Evolutionary conservation across 1,140 invertebrate species (phyloP), one percentile per base, ranked within the genome.

Genomic region (Andrena cerasifolii): DNA sequence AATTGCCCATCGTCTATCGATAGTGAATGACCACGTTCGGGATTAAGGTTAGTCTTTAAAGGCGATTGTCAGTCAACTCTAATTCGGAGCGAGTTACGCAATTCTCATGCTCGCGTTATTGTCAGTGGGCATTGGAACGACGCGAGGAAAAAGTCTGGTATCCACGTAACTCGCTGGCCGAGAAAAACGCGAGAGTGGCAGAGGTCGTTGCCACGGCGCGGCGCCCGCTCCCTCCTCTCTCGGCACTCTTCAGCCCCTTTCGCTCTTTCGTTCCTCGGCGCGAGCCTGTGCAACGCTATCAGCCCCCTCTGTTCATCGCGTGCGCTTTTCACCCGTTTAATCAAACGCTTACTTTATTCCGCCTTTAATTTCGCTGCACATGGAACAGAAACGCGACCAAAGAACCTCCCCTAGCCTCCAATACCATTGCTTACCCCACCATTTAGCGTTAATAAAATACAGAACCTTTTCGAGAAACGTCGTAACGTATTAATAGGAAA

Each of bases 121-220:
- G 68, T 68, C 73, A 53, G 40, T 36, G 72, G 33, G 53, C 40
- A 58, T 28, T 51, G 33, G 58, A 61, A 61, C 12, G 36, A 12
- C n/a, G 40, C 51, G 21, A 49, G 63, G 53, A 58, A 68, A 76
- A 66, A 74, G 28, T 73, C 58, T 54, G 36, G n/a, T 21, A 53
- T 36, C 61, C 62, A 45, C 72, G 72, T 75, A 75, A 75, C 36
- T 65, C 62, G 49, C 33, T 43, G 33, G 72, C 24, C 14, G 16
- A 28, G 53, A 68, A 76, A 76, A 68, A 54, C 53, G 53, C 51
- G 73, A 68, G 73, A 68, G 73, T 76, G 18, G 1, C 26, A 31
- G 73, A 76, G 73, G 73, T 76, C 73, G 73, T 76, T 76, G 73
- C 73, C 73, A 76, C 63, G 26, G 24, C n/a, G 49, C 63, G 26